A percentile compares a stretch with the other conserved stretches of the same genome.
These are phyloP conservation scores for Hydractinia symbiolongicarpus DNA, from an alignment of 30 jellyfish, hydroid and myxozoan genomes.

Conservation along the genomic window DNA sequence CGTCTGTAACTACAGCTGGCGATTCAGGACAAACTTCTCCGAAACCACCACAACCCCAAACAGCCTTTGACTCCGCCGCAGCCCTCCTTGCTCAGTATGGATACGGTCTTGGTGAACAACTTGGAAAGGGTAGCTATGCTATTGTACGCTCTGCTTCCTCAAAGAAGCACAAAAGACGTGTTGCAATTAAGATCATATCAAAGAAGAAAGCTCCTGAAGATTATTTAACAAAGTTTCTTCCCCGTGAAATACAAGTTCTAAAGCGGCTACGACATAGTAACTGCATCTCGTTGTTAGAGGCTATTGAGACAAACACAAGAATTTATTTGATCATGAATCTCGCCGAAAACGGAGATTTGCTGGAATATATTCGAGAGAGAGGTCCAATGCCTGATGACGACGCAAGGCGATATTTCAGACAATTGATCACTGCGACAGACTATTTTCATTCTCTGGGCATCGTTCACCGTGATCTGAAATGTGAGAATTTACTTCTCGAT, in stretches of 20 bases:
- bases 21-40: no score
- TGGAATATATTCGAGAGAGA: conserved; percentile 81
- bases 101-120: conserved; percentile 75
- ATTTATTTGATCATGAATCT: conserved; percentile 89
- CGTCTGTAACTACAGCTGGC: no score
- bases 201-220: conserved; percentile 98
- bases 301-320: conserved; percentile 91
- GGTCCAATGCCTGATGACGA: conserved; percentile 90
- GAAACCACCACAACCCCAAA: conserved; percentile 44
- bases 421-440: conserved; percentile 76
- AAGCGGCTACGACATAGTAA: conserved; percentile 78
- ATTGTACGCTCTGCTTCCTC: conserved; percentile 87
- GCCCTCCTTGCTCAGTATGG: conserved; percentile 95
- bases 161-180: conserved; percentile 72
- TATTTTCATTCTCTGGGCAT: conserved; percentile 85
- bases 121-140: conserved; percentile 97
- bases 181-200: conserved; percentile 91
- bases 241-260: conserved; percentile 94
- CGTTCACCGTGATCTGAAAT: conserved; percentile 93
- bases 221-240: conserved; percentile 79
- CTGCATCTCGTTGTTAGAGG: conserved; percentile 93
- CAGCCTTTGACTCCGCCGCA: conserved; percentile 96
- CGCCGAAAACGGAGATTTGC: conserved; percentile 97
- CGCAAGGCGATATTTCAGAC: conserved; percentile 72
- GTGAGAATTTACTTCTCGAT: conserved; percentile 90